Evolutionary conservation across 2,797 vertebrate genomes (phyloP), one percentile per base, ranked within the genome.

Genomic region (Megaceryle alcyon): DNA sequence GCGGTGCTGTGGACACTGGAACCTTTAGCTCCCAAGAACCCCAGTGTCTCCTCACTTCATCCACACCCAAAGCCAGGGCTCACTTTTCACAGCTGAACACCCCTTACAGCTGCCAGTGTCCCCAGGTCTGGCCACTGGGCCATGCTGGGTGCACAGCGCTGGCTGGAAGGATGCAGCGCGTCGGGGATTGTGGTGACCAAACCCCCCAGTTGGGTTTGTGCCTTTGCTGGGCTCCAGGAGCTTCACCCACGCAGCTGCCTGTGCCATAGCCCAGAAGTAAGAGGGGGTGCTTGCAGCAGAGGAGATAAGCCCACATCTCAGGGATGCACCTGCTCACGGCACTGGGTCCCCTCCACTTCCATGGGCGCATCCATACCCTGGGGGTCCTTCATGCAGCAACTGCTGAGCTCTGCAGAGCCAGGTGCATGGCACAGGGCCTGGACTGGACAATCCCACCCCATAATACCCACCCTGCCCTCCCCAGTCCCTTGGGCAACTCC

Each of bases 391-490:
- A 7, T 0, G 2, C n/a, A 46, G 68, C n/a, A 22, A 13, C 53
- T 5, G 3, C 46, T 14, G 53, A 72, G 53, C 14, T 48, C 48
- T 66, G 43, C 49, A 26, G 76, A 1, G 0, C 26, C 7, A 2
- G 6, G 17, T 17, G 56, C 33, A 6, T 0, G 0, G 39, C 12
- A 3, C 4, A 0, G 65, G 48, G 26, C 19, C 33, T 0, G 0
- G 23, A 6, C 2, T 5, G 64, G 46, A 44, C 29, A 23, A 9
- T 26, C 49, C 54, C 66, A 6, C 9, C 73, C 57, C 53, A 20
- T 31, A 7, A 23, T 2, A 1, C 20, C 29, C 35, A 10, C 59
- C 60, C 31, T 22, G 59, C 37, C 54, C n/a, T 43, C 44, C 26
- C 35, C 57, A 28, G 39, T n/a, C 43, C 61, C 43, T n/a, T 1